phyloP scores from a whole-genome alignment of 2,797 vertebrate genomes.

The Enteromius treurensis region DNA sequence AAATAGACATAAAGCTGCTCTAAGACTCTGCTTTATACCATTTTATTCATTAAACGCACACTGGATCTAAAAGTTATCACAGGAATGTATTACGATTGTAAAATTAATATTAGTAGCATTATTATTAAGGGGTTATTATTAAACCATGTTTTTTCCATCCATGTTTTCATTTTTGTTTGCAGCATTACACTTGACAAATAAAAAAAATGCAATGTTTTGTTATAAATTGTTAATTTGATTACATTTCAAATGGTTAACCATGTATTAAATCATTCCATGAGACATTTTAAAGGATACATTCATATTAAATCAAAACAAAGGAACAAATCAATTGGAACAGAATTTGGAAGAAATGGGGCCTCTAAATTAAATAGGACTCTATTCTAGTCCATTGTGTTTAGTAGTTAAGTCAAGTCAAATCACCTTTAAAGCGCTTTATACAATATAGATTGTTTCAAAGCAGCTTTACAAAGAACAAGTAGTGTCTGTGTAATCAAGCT shows the following conservation, averaged over 20 bases:
- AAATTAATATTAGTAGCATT: background rate
- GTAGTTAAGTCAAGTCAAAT: too few species aligned
- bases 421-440: too few species aligned
- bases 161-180: background rate
- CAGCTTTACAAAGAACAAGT: too few species aligned
- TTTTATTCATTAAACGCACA: background rate
- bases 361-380: background rate
- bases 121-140: background rate
- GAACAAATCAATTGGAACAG: background rate
- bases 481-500: too few species aligned
- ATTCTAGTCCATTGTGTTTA: background rate
- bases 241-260: background rate
- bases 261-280: background rate
- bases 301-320: background rate
- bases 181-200: background rate
- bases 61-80: background rate
- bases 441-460: too few species aligned
- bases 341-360: background rate
- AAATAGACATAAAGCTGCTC: background rate
- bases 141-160: background rate
- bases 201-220: background rate
- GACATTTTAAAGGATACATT: background rate
- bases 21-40: background rate
- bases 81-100: background rate
- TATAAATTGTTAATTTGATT: background rate